These are phyloP conservation scores for Paradoxurus hermaphroditus DNA, from an alignment of 2,113 vertebrate species.

Conservation along the genomic window DNA sequence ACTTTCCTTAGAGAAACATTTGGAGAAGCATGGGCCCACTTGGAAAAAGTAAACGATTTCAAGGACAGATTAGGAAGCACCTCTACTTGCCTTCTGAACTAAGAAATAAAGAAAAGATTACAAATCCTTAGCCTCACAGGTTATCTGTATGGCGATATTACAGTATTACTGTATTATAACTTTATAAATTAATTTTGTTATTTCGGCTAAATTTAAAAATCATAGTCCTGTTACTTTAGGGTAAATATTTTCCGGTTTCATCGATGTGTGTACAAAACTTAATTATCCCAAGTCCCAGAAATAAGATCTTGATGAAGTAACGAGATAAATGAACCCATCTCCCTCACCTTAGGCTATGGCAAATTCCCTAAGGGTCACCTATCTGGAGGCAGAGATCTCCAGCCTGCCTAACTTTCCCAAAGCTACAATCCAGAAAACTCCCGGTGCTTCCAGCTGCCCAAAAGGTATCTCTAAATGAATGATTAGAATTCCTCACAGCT, in stretches of 20 bases:
- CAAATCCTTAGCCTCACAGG: neutral
- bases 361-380: neutral
- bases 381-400: neutral
- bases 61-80: neutral
- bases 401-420: neutral
- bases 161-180: neutral
- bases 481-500: neutral
- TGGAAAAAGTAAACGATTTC: neutral
- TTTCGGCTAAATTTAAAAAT: neutral
- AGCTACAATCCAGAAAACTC: slow-evolving; percentile 31
- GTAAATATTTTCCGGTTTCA: neutral
- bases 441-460: neutral
- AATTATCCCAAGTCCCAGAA: neutral
- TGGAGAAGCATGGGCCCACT: neutral
- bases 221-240: neutral
- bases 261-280: neutral
- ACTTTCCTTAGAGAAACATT: neutral
- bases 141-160: neutral
- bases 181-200: neutral
- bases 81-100: neutral
- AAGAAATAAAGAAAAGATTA: neutral
- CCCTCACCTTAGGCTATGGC: neutral
- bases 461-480: slow-evolving; percentile 42
- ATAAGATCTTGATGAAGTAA: slow-evolving; percentile 7
- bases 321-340: neutral